Evolutionary conservation across 2,797 vertebrate genomes (phyloP).

Genomic region (Sylvia borin): DNA sequence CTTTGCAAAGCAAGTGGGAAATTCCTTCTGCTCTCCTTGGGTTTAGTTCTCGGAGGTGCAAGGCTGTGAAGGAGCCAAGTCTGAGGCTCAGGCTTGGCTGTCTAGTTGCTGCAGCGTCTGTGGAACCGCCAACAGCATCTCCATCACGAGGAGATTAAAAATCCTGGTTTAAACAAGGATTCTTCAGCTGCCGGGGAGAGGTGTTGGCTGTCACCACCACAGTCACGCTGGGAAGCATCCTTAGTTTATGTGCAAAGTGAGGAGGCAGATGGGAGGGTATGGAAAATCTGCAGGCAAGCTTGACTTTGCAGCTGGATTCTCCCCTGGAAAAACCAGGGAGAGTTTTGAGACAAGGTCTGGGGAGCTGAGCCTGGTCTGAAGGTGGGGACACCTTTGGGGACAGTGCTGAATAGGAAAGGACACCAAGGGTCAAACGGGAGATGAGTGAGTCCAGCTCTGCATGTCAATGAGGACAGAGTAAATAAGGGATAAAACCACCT

Average conservation of each 20-base stretch:
- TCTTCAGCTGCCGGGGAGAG: background rate
- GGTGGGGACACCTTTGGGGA: background rate
- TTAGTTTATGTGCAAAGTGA: background rate
- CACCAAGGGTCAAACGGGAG: conserved; percentile 39
- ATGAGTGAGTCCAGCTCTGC: conserved; percentile 14
- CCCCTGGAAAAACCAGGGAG: background rate
- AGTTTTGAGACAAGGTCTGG: background rate
- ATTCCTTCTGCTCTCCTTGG: background rate
- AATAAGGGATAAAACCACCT: conserved; percentile 64
- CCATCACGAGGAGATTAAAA: conserved; percentile 4
- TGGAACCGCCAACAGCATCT: background rate
- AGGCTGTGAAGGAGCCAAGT: background rate
- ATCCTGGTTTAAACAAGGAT: background rate
- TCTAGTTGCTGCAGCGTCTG: background rate
- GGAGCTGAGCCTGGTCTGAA: background rate
- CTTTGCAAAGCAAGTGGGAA: background rate
- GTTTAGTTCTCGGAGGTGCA: background rate
- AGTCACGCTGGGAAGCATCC: background rate
- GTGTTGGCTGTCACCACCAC: conserved; percentile 1
- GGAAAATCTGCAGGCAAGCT: background rate
- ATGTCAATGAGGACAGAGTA: conserved; percentile 59
- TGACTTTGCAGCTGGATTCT: background rate
- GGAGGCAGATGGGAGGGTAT: conserved; percentile 12
- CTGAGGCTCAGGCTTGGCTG: background rate
- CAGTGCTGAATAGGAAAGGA: background rate